A percentile compares a stretch with the other conserved stretches of the same genome.
Evolutionary conservation across 2,888 invertebrate species (phyloP).

Genomic region (Aplocera efformata): DNA sequence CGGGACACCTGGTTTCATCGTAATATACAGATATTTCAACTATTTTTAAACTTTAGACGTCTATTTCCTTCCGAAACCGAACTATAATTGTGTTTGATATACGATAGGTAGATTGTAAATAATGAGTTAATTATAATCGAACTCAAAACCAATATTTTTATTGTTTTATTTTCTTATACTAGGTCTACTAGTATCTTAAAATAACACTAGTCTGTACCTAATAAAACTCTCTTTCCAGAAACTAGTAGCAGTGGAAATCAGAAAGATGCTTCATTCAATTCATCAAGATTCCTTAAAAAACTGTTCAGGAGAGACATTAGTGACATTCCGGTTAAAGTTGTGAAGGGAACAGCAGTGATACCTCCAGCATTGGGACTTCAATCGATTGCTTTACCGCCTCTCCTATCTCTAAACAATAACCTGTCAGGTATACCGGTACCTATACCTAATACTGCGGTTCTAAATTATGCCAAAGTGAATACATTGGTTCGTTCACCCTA

Average conservation of each 20-base stretch:
- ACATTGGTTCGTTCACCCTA: constrained; percentile 44
- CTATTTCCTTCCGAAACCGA: too few relatives aligned
- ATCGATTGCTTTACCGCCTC: constrained; percentile 55
- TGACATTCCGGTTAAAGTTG: constrained; percentile 39
- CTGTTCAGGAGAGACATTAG: constrained; percentile 36
- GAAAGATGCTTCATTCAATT: background rate
- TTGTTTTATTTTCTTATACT: too few relatives aligned
- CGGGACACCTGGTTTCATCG: too few relatives aligned
- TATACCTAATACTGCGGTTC: constrained; percentile 65
- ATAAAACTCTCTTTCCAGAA: background rate
- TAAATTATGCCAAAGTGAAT: constrained; percentile 63
- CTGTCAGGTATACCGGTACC: constrained; percentile 62
- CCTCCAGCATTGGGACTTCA: constrained; percentile 52
- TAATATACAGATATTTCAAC: too few relatives aligned
- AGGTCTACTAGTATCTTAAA: too few relatives aligned
- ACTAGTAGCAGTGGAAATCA: background rate
- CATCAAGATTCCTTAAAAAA: constrained; percentile 23
- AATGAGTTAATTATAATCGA: too few relatives aligned
- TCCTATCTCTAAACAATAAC: constrained; percentile 57
- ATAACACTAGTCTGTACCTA: too few relatives aligned
- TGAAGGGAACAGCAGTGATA: constrained; percentile 50
- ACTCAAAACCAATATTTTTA: too few relatives aligned
- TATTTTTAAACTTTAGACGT: too few relatives aligned
- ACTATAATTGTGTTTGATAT: too few relatives aligned
- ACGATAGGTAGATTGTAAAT: too few relatives aligned